Evolutionary conservation across 30 jellyfish, hydroid and myxozoan genomes (phyloP), one percentile per base, ranked within the genome.

Genomic region (Chrysaora quinquecirrha): DNA sequence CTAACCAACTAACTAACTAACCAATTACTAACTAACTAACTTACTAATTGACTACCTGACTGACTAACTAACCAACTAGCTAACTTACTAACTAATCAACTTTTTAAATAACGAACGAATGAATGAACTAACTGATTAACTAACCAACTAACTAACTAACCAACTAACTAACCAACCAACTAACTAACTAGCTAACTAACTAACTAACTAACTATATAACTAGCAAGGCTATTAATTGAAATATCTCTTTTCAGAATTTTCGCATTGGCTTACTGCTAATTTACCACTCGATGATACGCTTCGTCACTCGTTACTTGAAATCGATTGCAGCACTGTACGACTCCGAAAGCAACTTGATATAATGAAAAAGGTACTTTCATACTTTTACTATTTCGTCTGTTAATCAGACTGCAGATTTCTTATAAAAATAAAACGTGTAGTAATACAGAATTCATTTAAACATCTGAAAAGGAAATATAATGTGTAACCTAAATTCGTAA

Each of bases 231-330:
- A 58, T 19, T 19, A 58, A n/a, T n/a, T 58, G 16, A 4, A 58
- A n/a, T 3, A 11, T 7, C 29, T n/a, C 33, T 58, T 58, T 3
- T 7, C 48, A 93, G 98, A 82, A 31, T 93, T 93, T 61, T 93
- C 98, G 30, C 87, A 86, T 34, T 93, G 98, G 98, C 64, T 93
- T 34, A 86, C 98, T 2, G 71, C 95, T 7, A 93, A 86, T 58
- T 79, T 93, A 43, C 98, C 98, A 3, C 71, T 93, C 27, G 89
- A 95, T 56, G 95, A 81, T 49, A 86, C 66, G 16, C 58, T 75
- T 75, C 93, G 93, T 21, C 31, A 86, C 22, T 87, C 93, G 18
- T 66, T 93, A 34, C 77, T 93, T 49, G 88, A 70, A 70, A 72
- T 86, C 12, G 88, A 87, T 76, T 80, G 92, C 35, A 90, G 89